Evolutionary conservation across 2,113 vertebrate genomes (phyloP), one percentile per base, ranked within the genome.

Genomic region (Lipotes vexillifer): DNA sequence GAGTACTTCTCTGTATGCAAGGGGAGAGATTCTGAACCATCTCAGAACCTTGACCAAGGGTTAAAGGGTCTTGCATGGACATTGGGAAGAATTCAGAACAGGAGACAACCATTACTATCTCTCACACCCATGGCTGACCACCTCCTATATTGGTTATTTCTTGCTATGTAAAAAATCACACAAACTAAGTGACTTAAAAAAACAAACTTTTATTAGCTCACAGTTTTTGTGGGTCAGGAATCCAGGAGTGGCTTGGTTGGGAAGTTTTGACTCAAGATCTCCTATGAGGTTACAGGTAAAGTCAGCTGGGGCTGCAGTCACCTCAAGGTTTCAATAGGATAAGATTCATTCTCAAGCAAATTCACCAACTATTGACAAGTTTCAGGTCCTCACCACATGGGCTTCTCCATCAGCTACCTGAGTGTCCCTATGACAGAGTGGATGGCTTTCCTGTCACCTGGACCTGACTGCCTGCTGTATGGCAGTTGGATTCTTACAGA

Each of bases 1-100:
- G 10, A 1, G 1, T 20, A 4, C 9, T 7, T 3, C 49, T 25
- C 9, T 2, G 2, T 12, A 2, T 0, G 0, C 31, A 41, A 57
- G 31, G 46, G 13, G 5, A 91, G 20, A 44, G 57, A 7, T 69
- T 63, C 49, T 29, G 14, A 69, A 15, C 6, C 2, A 18, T 25
- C 33, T 57, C 65, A 13, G 41, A 15, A 38, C 27, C 21, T 41
- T 36, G 38, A 33, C 21, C 25, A 13, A 69, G n/a, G 7, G 6
- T 15, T 33, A n/a, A 36, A 10, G 20, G 6, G 17, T 38, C 46
- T 63, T 29, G 6, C 9, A 68, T 85, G 36, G 11, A 0, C n/a
- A 3, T 3, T 57, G 29, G 44, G 5, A 85, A 31, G 49, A 68
- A 36, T 5, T 69, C 7, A 23, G 72, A 86, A 7, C 6, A 13